Base-by-base conservation (phyloP, 2,797 vertebrate species). In the Agapornis canus region DNA sequence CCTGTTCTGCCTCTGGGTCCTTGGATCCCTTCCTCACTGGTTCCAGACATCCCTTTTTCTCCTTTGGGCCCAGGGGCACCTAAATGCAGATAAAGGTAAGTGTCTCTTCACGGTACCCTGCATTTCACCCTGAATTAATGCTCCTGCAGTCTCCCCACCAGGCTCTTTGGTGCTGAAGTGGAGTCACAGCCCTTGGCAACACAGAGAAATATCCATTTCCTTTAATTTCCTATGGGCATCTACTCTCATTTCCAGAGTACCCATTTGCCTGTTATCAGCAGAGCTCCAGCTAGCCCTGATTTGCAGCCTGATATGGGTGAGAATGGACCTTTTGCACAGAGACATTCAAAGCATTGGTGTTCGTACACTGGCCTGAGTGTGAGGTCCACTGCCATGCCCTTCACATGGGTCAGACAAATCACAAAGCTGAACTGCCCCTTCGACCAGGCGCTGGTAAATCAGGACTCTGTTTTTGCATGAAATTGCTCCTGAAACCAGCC, bases 21-120 rank as follows among this genome's bases (percentile, higher is more conserved):
- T 61, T 89, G 88, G 32, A 82, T 92, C 9, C 96, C 97, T 75
- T 97, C 96, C n/a, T 89, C 47, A 5, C 7, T 85, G 76, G 70
- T 26, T 68, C 95, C 96, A 63, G 93, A 19, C 66, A 79, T 87
- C 5, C 95, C 95, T 18, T 95, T 97, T 56, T 96, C 96, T 72
- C 97, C 97, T 56, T 97, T 97, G 56, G 80, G 92, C 35, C 97
- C 98, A 43, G 97, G 96, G 19, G 75, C 88, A 86, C 97, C 98
- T 98, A 25, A 63, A 60, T 14, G 56, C 27, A 79, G 48, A 73
- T 1, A 64, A 92, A 31, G 92, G 25, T 2, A 76, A 72, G 15
- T 18, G 40, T 82, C 69, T 59, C 21, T 23, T 76, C 51, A 16
- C 10, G 42, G 9, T 11, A 10, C 39, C 48, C 49, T 0, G 0